Percentiles rank a stretch among this genome's conserved stretches.
Evolutionary conservation across 2,888 invertebrate genomes (phyloP).

Genomic region (Bibio marci): DNA sequence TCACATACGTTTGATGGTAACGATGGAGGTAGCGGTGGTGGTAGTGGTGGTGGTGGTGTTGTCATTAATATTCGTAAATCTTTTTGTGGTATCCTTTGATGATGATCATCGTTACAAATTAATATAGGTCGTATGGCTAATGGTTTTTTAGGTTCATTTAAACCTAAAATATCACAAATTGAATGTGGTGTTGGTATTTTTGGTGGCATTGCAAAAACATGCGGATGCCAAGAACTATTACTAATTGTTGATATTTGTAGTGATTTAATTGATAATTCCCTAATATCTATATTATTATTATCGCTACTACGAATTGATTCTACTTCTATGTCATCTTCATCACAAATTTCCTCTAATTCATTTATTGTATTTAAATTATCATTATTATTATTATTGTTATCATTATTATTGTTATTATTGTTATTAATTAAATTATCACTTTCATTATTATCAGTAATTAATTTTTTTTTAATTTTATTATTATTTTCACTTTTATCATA

Average conservation of each 20-base stretch:
- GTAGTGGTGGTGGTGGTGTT: too few species aligned
- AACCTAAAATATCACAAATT: conserved; percentile 74
- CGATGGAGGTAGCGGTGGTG: conserved; percentile 1
- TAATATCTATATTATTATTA: conserved; percentile 2
- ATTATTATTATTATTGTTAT: background rate
- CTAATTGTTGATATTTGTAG: too few species aligned
- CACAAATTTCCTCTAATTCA: too few species aligned
- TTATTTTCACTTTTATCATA: background rate
- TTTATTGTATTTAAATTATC: background rate
- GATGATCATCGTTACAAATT: background rate
- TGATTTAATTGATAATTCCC: conserved; percentile 1
- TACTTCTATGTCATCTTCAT: too few species aligned
- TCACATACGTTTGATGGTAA: background rate
- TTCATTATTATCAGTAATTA: background rate
- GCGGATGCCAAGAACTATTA: conserved; percentile 89
- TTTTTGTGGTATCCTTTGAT: background rate
- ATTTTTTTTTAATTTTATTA: background rate
- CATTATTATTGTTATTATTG: background rate
- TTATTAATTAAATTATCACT: background rate
- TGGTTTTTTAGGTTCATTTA: conserved; percentile 18
- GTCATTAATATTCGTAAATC: too few species aligned
- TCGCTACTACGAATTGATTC: background rate
- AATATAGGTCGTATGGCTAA: background rate
- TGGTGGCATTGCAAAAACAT: conserved; percentile 70
- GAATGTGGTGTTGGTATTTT: conserved; percentile 70